Conservation (phyloP, 2,113 vertebrate species). For the Ardeotis arabs region DNA sequence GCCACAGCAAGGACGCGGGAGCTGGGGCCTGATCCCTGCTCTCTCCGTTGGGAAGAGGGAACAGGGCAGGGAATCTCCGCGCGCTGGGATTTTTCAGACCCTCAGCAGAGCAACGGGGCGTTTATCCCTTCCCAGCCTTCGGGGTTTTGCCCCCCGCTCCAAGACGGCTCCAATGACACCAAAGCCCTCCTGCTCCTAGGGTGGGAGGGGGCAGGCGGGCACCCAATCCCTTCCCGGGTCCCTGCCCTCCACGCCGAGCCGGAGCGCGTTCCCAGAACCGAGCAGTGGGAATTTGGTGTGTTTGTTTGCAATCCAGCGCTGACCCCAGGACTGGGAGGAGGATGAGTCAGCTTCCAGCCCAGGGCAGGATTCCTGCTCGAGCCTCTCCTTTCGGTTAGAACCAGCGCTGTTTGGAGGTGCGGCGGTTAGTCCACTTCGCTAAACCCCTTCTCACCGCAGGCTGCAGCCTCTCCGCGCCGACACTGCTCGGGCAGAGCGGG, state of each 20-base stretch:
- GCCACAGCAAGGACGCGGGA: neutral
- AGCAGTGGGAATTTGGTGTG: slow-evolving; percentile 29
- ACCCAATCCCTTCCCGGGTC: neutral
- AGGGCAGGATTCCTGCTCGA: neutral
- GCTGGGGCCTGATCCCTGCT: neutral
- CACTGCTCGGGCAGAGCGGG: fast-evolving
- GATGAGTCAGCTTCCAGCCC: slow-evolving; percentile 37
- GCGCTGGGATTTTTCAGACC: neutral
- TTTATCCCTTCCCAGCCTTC: neutral
- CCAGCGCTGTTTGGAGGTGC: neutral
- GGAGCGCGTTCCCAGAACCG: neutral
- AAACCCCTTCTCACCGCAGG: neutral
- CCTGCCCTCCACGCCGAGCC: neutral
- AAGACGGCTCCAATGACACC: neutral
- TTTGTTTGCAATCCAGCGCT: slow-evolving; percentile 14
- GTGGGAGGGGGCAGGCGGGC: neutral
- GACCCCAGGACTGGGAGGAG: neutral
- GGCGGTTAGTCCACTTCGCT: neutral
- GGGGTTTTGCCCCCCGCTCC: neutral
- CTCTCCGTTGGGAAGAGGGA: neutral
- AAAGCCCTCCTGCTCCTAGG: neutral
- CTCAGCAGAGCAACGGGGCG: neutral
- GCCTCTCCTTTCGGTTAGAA: neutral
- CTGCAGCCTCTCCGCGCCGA: fast-evolving
- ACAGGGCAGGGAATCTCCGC: fast-evolving